Evolutionary conservation across 2,113 vertebrate genomes (phyloP), one percentile per base, ranked within the genome.

Genomic region (Nycticorax nycticorax): DNA sequence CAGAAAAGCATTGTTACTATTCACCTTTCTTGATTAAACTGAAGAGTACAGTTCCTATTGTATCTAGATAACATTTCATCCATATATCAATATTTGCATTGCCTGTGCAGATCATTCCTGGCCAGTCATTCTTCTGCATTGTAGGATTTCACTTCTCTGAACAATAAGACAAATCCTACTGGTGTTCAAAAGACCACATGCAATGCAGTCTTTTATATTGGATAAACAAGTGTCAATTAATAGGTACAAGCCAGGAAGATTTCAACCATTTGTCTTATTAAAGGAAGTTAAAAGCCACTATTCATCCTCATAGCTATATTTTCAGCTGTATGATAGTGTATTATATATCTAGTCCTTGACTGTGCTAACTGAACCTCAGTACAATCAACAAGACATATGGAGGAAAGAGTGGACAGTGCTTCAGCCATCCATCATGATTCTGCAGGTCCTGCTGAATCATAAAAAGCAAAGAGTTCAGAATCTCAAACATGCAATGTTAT

Each of bases 341-440:
- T 88, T 96, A 96, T 89, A 84, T 82, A 77, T 85, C 67, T 83
- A 41, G n/a, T 37, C 73, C 81, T 73, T 87, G 81, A 64, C 85
- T 89, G 64, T 27, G 62, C 43, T 89, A 94, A 73, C 60, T 67
- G 85, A 96, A 72, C 48, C 37, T 91, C 87, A 91, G 20, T 80
- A 84, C 57, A 96, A 92, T 96, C 95, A 96, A 76, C 37, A 96
- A 95, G 95, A 98, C 72, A 71, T 88, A 95, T 93, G 75, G 52
- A 82, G 30, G 57, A 91, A 92, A 89, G 62, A 84, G 56, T 76
- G 83, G 92, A 63, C 50, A 63, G 56, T 73, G 71, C 37, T 94
- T 94, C 73, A 96, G 48, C 56, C 59, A 97, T 97, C 87, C 90
- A 97, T 98, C 96, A 95, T 39, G 76, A 88, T 94, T 91, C 59